These are phyloP conservation scores for Lordiphosa collinella DNA, from an alignment of 1,140 invertebrate genomes.

Conservation along the genomic window DNA sequence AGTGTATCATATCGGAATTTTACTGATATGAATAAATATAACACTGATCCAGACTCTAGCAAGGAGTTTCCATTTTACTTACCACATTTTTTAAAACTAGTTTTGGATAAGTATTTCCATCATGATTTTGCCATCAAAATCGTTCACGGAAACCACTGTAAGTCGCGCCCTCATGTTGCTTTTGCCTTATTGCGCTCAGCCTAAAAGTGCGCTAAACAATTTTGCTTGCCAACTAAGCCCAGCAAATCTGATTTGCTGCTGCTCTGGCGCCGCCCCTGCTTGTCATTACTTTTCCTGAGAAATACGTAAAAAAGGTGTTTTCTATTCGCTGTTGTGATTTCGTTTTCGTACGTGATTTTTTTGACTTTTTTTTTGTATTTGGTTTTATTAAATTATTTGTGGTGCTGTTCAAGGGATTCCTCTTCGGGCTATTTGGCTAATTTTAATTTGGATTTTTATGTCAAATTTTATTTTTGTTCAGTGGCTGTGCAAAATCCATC, in stretches of 20 bases:
- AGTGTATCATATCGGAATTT: no score
- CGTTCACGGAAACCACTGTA: no score
- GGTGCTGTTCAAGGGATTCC: slow-evolving; percentile 23
- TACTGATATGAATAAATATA: no score
- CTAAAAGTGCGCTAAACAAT: slow-evolving; percentile 56
- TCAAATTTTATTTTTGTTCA: not conserved
- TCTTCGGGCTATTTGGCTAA: slow-evolving; percentile 2
- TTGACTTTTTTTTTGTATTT: slow-evolving; percentile 30
- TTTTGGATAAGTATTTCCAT: no score
- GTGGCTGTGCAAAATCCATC: not conserved
- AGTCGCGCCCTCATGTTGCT: not conserved
- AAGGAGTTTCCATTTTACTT: no score
- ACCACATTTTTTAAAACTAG: no score
- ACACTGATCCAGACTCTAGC: no score
- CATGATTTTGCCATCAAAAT: not conserved
- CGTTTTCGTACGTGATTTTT: slow-evolving; percentile 56
- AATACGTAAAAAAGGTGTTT: slow-evolving; percentile 3
- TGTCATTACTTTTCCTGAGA: not conserved
- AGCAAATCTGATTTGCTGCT: slow-evolving; percentile 55
- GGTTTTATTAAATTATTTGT: slow-evolving; percentile 37
- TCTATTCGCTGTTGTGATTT: slow-evolving; percentile 24
- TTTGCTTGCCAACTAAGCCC: slow-evolving; percentile 58
- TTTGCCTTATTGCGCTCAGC: slow-evolving; percentile 18
- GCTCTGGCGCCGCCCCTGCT: not conserved
- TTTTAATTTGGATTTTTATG: slow-evolving; percentile 32